phyloP scores from a whole-genome alignment of 2,797 vertebrate species.

The Aythya fuligula region DNA sequence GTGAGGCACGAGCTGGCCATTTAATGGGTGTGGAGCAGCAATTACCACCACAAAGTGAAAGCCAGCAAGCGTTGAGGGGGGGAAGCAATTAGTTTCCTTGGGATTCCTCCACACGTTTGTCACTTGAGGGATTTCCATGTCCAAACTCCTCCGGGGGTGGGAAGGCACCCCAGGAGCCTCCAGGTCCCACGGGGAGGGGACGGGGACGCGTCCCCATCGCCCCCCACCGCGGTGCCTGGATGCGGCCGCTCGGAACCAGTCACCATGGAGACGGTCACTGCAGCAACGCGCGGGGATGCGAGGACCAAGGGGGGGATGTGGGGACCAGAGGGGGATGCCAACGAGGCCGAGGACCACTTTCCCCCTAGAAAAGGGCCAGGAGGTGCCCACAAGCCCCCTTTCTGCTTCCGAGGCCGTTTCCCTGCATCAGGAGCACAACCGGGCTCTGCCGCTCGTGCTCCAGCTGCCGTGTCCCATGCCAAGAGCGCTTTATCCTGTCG shows the following conservation, averaged over 20 bases:
- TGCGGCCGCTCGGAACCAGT: neutral
- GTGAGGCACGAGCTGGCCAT: neutral
- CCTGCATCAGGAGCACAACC: neutral
- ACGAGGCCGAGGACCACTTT: fast-evolving
- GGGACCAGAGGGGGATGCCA: neutral
- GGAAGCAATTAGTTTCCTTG: conserved; percentile 31
- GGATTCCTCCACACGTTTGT: conserved; percentile 26
- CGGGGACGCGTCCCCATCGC: neutral
- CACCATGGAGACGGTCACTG: conserved; percentile 58
- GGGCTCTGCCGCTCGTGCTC: neutral
- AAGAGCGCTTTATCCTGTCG: neutral
- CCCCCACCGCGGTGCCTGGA: neutral
- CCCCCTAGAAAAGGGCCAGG: fast-evolving
- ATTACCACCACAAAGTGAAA: conserved; percentile 34
- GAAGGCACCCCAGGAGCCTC: neutral
- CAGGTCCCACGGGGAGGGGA: neutral
- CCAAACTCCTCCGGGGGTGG: neutral
- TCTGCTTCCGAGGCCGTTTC: neutral
- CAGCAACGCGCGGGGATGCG: neutral
- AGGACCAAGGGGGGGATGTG: neutral
- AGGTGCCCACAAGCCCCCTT: neutral
- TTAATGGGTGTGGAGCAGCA: conserved; percentile 49
- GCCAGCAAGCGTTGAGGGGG: neutral
- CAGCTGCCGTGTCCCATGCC: neutral
- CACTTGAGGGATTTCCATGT: conserved; percentile 14